Base-by-base conservation (phyloP, 1,140 invertebrate genomes). In the Drosophila serrata region DNA sequence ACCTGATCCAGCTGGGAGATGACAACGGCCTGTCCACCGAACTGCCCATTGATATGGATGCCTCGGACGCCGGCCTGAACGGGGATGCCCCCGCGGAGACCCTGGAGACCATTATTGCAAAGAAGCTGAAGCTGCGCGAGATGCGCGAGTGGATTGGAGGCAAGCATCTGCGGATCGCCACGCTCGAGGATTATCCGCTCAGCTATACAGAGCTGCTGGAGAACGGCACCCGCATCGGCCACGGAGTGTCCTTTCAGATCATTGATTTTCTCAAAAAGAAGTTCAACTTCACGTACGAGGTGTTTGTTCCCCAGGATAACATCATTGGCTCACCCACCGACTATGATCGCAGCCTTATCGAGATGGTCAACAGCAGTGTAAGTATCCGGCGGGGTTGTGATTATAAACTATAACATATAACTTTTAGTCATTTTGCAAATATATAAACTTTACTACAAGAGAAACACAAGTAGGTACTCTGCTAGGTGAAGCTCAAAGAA, bases 231-330 rank as follows among this genome's bases (percentile, higher is more conserved):
- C 61, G 94, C 1, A 65, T 93, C 0, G 96, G 96, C 0, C 92
- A 77, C 8, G 96, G 96, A 6, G 95, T 96, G 13, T 95, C 96
- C 0, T 97, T 97, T 84, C 93, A 95, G 37, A 92, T 97, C 33
- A 90, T 97, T 1, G 90, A 96, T n/a, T 94, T 96, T 17, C 92
- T 97, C 2, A 93, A 94, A 43, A 72, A 95, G 46, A 95, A 95
- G 82, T 95, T 95, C 69, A 95, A 96, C 65, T 97, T 97, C 57
- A 96, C 95, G 0, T 97, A 96, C 62, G 94, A 95, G 9, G 93
- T 97, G 0, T 80, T 95, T 1, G 75, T 94, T 37, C 95, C 96
- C 0, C 90, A 94, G 19, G 93, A 93, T 15, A 94, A 95, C 55
- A 93, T 93, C 7, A 82, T 92, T 58, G 92, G 92, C 6, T 92